These are phyloP conservation scores for Epinotia demarniana DNA, from an alignment of 2,888 invertebrate genomes.

Conservation along the genomic window DNA sequence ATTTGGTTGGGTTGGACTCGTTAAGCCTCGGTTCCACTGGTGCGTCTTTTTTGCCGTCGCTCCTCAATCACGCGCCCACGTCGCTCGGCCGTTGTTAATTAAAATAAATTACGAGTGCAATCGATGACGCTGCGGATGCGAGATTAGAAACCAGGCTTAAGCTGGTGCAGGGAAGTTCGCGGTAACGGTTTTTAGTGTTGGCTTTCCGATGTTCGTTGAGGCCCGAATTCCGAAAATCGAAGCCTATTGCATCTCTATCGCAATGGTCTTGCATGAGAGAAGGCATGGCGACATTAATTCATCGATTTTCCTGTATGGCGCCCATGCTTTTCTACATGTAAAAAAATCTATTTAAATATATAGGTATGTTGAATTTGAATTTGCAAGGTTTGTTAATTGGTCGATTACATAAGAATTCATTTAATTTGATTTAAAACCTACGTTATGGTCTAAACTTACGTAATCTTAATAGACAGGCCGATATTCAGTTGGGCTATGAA, in stretches of 20 bases:
- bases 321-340: not conserved
- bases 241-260: not conserved
- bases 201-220: constrained; percentile 1
- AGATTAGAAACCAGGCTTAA: constrained; percentile 38
- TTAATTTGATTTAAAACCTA: too few species aligned
- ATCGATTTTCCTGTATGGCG: not conserved
- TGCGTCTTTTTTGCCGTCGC: constrained; percentile 58
- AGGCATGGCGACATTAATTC: not conserved
- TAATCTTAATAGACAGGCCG: not conserved
- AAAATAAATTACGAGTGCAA: constrained; percentile 63
- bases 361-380: not conserved
- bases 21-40: constrained; percentile 53
- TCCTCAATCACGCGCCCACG: constrained; percentile 61
- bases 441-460: not conserved
- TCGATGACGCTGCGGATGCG: constrained; percentile 46
- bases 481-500: not conserved
- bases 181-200: constrained; percentile 22
- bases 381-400: not conserved
- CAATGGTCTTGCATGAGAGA: not conserved
- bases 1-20: constrained; percentile 40
- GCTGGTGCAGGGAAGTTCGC: constrained; percentile 26
- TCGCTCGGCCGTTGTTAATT: constrained; percentile 59
- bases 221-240: not conserved
- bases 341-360: not conserved
- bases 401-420: not conserved